Conservation (phyloP, 2,888 invertebrate genomes). For the Cheilosia soror region DNA sequence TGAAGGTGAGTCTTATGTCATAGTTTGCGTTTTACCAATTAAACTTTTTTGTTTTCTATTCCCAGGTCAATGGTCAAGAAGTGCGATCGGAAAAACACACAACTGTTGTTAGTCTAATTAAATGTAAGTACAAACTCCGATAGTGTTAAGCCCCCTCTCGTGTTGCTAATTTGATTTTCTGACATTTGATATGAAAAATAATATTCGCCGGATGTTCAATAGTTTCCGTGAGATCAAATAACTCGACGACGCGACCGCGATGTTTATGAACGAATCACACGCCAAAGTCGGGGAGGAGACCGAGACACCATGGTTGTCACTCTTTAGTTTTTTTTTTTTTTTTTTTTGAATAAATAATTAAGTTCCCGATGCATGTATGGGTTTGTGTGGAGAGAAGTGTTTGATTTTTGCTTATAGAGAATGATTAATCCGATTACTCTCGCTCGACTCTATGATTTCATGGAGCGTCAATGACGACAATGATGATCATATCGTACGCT, state of each 20-base stretch:
- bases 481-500: conserved; percentile 43
- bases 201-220: conserved; percentile 61
- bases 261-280: conserved; percentile 28
- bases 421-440: conserved; percentile 63
- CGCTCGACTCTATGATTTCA: conserved; percentile 45
- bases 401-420: conserved; percentile 4
- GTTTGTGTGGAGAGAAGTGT: conserved; percentile 7
- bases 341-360: conserved; percentile 57
- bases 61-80: conserved; percentile 94
- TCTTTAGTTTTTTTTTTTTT: conserved; percentile 25
- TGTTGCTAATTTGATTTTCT: conserved; percentile 52
- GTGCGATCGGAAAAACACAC: conserved; percentile 96
- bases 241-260: conserved; percentile 10
- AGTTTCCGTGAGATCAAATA: conserved; percentile 56
- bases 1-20: conserved; percentile 86
- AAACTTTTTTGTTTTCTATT: conserved; percentile 36
- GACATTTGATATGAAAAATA: conserved; percentile 47
- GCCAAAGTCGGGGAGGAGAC: conserved; percentile 15
- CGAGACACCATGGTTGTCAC: conserved; percentile 34
- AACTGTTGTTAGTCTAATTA: conserved; percentile 97
- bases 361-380: conserved; percentile 19
- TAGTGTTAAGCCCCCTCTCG: not conserved
- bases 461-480: conserved; percentile 9
- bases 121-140: conserved; percentile 87
- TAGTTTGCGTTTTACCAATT: conserved; percentile 10